Base-by-base conservation (phyloP, 2,797 vertebrate species). In the Oophaga sylvatica region DNA sequence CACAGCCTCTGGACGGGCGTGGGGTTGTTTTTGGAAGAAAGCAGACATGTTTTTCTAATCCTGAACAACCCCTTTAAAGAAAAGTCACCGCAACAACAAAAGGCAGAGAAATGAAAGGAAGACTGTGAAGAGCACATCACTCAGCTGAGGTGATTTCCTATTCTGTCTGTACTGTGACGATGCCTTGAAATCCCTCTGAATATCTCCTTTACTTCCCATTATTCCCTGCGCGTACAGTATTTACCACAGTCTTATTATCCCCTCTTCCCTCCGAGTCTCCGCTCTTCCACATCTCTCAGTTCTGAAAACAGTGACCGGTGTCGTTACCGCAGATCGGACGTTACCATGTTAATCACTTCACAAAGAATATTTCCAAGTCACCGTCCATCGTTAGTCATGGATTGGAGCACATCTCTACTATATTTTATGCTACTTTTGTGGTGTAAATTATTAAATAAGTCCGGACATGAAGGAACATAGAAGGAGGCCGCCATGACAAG, bases 151-250 rank as follows among this genome's bases (percentile, higher is more conserved):
- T 20, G 10, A 75, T 75, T 75, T 75, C 41, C 19, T 75, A 75
- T 75, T 75, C 71, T 75, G 19, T 75, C 71, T 75, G 71, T 75
- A 48, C 19, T 75, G n/a, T 17, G 71, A 35, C 71, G 22, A 48
- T 75, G 22, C 31, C 41, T 45, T 75, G 67, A 70, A 16, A 70
- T 70, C 16, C 26, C 67, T 70, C 67, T 31, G 6, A 73, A 20
- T n/a, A 56, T 76, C 73, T 76, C 45, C 22, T 76, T 53, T 76
- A 53, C 73, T 76, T 76, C 11, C 45, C 22, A 56, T 76, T 76
- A 76, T 26, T 76, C 73, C 22, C 73, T 26, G 22, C n/a, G 22
- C 73, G 53, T 76, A 53, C 73, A 76, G 73, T 76, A 76, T 76
- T 76, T 53, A 26, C 20, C 73, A 48, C 71, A 22, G 8, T 13